Conservation (phyloP, 2,113 vertebrate species). For the Dipodomys ordii region DNA sequence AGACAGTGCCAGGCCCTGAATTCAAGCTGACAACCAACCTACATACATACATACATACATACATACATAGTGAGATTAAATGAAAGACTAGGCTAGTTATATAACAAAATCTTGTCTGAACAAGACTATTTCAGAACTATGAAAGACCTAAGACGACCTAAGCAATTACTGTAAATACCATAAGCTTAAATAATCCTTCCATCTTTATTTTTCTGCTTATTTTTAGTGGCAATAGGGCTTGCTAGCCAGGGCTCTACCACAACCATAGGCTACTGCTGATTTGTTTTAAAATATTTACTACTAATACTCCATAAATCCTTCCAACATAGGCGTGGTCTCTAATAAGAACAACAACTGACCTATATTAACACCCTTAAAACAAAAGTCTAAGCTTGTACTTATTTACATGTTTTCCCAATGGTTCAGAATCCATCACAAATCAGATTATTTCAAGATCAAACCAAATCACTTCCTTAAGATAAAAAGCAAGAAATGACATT, state of each 20-base stretch:
- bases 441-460: not conserved
- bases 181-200: not conserved
- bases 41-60: too few species aligned
- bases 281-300: not conserved
- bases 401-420: not conserved
- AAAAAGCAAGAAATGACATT: not conserved
- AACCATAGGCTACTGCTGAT: too few species aligned
- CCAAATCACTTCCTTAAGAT: not conserved
- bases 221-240: too few species aligned
- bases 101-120: not conserved
- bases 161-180: not conserved
- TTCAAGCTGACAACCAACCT: not conserved
- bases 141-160: too few species aligned
- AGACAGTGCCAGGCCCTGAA: too few species aligned
- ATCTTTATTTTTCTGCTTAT: not conserved
- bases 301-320: not conserved
- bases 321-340: not conserved
- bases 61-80: too few species aligned
- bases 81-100: not conserved
- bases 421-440: slow-evolving; percentile 12
- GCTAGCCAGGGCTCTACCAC: too few species aligned
- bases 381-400: not conserved
- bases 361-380: not conserved
- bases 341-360: not conserved
- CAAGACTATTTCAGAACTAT: too few species aligned